A percentile compares a stretch with the other conserved stretches of the same genome.
phyloP scores from a whole-genome alignment of 2,888 invertebrate species.

The Chymomyza fuscimana region DNA sequence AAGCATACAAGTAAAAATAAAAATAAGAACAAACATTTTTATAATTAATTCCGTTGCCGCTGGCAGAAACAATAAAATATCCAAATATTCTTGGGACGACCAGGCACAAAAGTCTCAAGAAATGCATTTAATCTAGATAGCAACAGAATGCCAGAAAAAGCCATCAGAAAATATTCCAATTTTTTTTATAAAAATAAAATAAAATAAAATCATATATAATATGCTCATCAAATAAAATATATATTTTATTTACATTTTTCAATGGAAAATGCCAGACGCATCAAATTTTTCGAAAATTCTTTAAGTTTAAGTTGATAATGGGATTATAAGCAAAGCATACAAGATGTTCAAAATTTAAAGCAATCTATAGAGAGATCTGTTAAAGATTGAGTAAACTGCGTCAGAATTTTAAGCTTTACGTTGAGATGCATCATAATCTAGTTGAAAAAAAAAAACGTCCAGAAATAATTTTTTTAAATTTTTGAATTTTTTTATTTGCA shows the following conservation, averaged over 20 bases:
- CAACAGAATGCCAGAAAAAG: not conserved
- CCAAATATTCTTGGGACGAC: not conserved
- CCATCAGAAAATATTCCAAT: not conserved
- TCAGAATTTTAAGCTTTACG: no score
- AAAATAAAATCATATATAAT: not conserved
- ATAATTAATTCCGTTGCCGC: slow-evolving; percentile 12
- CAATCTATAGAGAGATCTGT: no score
- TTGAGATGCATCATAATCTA: no score
- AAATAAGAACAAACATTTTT: slow-evolving; percentile 12
- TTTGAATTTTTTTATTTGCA: no score
- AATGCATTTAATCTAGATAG: not conserved
- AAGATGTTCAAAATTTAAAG: no score
- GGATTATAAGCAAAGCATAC: no score
- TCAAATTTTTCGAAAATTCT: not conserved
- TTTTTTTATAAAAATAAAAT: not conserved
- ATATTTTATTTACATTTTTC: not conserved
- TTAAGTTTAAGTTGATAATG: no score
- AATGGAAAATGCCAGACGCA: not conserved
- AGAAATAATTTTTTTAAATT: no score
- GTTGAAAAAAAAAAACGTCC: no score
- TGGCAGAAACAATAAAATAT: not conserved
- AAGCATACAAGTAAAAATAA: not conserved
- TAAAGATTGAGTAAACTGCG: no score
- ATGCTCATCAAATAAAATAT: not conserved
- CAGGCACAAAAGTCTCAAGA: not conserved